Percentiles rank a stretch among this genome's conserved stretches.
Conservation (phyloP, 2,797 vertebrate species). For the Calcarius lapponicus region DNA sequence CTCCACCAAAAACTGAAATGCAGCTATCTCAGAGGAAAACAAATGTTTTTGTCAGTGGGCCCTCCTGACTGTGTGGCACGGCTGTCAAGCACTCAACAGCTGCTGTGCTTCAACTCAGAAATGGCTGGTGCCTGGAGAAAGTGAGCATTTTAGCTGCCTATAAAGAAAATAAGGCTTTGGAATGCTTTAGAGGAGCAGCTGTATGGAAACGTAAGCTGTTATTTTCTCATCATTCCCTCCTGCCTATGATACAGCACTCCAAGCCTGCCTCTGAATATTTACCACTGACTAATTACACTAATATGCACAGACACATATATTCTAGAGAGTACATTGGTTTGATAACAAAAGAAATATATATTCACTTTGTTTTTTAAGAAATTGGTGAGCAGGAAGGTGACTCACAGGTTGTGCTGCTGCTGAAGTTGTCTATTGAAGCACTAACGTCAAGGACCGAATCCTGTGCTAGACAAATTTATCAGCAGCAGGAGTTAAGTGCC, state of each 20-base stretch:
- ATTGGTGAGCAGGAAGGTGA: not conserved
- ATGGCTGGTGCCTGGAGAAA: not conserved
- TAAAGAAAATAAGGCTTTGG: not conserved
- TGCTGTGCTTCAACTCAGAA: not conserved
- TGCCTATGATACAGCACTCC: not conserved
- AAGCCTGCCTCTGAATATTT: not conserved
- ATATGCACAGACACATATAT: not conserved
- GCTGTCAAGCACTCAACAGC: not conserved
- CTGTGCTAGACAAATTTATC: constrained; percentile 9
- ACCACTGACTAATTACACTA: not conserved
- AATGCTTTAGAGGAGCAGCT: not conserved
- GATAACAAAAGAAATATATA: not conserved
- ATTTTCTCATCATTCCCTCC: not conserved
- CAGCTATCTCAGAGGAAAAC: not conserved
- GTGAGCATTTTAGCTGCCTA: not conserved
- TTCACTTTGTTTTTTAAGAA: not conserved
- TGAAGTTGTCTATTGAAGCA: not conserved
- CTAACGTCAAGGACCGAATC: not conserved
- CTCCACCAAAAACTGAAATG: not conserved
- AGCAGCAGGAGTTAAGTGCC: constrained; percentile 47
- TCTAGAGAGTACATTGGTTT: not conserved
- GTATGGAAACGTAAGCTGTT: not conserved
- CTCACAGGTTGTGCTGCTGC: not conserved
- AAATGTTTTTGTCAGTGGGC: not conserved
- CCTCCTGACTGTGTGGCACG: not conserved